Percentiles rank a stretch among this genome's conserved stretches.
Conservation (phyloP, 2,888 invertebrate genomes). For the Lasioglossum morio region DNA sequence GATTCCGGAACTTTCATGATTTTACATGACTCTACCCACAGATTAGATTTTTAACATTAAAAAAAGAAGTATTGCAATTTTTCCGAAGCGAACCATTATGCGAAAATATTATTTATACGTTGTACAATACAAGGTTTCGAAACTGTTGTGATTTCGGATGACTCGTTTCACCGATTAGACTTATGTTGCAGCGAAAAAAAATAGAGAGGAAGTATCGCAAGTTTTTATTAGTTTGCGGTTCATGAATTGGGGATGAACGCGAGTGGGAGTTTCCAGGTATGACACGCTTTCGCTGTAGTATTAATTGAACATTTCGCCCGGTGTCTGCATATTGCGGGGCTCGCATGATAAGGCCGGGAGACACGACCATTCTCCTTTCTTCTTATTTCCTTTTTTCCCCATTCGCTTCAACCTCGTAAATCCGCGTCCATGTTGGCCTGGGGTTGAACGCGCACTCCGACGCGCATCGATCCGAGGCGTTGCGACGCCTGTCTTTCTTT, state of each 20-base stretch:
- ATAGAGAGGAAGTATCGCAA: not conserved
- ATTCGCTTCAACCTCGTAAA: slow-evolving; percentile 72
- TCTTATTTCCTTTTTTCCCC: slow-evolving; percentile 62
- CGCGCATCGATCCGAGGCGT: slow-evolving; percentile 80
- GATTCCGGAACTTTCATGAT: too few relatives aligned
- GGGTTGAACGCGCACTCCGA: slow-evolving; percentile 80
- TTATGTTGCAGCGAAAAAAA: too few relatives aligned
- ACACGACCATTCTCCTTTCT: slow-evolving; percentile 56
- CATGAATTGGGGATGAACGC: not conserved
- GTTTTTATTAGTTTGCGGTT: not conserved
- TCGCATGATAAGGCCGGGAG: slow-evolving; percentile 43
- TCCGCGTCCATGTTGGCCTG: slow-evolving; percentile 77
- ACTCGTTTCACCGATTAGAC: not conserved
- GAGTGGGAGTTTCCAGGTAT: not conserved
- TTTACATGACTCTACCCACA: too few relatives aligned
- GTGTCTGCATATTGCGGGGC: not conserved
- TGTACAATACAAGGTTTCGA: too few relatives aligned
- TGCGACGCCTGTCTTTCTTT: slow-evolving; percentile 77
- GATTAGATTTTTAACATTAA: not conserved
- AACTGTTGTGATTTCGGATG: not conserved
- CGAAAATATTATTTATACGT: too few relatives aligned
- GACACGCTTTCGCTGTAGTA: not conserved
- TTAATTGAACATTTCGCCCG: slow-evolving; percentile 13
- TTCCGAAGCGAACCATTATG: too few relatives aligned
- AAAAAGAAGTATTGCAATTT: too few relatives aligned